A percentile compares a stretch with the other conserved stretches of the same genome.
Conservation (phyloP, 2,888 invertebrate species). For the Sinhomidia bicolor region DNA sequence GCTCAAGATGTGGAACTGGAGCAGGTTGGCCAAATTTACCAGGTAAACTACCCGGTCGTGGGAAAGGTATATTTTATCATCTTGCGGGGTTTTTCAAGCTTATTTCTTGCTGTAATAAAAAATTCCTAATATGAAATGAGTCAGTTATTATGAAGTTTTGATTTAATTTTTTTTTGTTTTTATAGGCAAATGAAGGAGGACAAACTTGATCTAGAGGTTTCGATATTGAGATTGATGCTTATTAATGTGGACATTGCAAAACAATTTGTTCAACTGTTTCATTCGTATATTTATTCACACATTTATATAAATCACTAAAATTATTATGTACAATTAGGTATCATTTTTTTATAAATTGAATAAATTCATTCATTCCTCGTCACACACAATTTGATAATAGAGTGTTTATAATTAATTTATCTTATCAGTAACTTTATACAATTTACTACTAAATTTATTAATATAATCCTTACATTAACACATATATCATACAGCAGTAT, state of each 20-base stretch:
- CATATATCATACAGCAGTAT: no score
- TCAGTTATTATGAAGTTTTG: no score
- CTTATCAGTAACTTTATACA: neutral
- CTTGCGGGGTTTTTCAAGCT: neutral
- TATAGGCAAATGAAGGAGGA: no score
- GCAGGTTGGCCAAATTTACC: slow-evolving; percentile 39
- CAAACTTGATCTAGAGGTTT: no score
- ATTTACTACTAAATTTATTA: neutral
- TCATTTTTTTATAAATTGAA: neutral
- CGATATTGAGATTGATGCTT: no score
- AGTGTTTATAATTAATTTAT: neutral
- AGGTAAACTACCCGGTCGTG: slow-evolving; percentile 3
- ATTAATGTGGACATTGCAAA: neutral
- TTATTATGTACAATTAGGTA: neutral
- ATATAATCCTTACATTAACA: no score
- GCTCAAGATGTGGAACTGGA: slow-evolving; percentile 45
- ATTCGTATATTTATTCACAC: neutral
- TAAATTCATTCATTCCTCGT: neutral
- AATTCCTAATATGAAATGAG: neutral
- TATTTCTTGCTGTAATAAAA: no score
- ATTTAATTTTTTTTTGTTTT: no score
- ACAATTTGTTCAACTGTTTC: neutral
- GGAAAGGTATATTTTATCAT: neutral
- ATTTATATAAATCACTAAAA: neutral
- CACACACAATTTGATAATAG: neutral